Conservation (phyloP, 2,888 invertebrate genomes). For the Nomada fabriciana region DNA sequence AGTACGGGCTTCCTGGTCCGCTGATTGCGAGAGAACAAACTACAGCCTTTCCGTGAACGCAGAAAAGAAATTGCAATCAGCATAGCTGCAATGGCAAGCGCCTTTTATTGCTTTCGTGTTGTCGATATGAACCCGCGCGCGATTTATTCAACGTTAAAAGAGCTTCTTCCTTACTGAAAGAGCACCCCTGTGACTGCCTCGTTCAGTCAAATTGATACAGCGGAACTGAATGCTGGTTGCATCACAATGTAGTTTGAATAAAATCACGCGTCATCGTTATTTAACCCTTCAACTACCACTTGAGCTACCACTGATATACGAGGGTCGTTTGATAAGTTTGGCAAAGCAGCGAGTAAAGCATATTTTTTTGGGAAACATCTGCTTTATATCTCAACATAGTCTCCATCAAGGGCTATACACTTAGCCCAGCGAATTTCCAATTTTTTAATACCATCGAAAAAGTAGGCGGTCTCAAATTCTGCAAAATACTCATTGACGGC, state of each 20-base stretch:
- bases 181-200: neutral
- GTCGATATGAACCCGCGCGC: slow-evolving; percentile 31
- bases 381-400: too few species aligned
- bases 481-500: too few species aligned
- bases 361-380: too few species aligned
- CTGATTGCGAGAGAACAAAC: neutral
- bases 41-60: slow-evolving; percentile 13
- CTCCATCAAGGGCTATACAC: too few species aligned
- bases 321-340: too few species aligned
- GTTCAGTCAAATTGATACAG: neutral
- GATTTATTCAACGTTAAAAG: slow-evolving; percentile 22
- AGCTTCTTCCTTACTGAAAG: neutral
- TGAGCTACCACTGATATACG: too few species aligned
- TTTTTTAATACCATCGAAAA: too few species aligned
- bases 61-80: slow-evolving; percentile 52
- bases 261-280: slow-evolving; percentile 5
- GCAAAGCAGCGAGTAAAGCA: too few species aligned
- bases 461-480: too few species aligned
- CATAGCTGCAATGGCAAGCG: slow-evolving; percentile 59
- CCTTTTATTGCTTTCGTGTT: slow-evolving; percentile 47
- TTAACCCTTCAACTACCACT: neutral
- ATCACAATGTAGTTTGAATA: slow-evolving; percentile 2
- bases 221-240: slow-evolving; percentile 27
- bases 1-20: slow-evolving; percentile 30
- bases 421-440: too few species aligned